These are phyloP conservation scores for Amphiura filiformis DNA, from an alignment of 35 echinoderm and acorn worm species.

Conservation along the genomic window DNA sequence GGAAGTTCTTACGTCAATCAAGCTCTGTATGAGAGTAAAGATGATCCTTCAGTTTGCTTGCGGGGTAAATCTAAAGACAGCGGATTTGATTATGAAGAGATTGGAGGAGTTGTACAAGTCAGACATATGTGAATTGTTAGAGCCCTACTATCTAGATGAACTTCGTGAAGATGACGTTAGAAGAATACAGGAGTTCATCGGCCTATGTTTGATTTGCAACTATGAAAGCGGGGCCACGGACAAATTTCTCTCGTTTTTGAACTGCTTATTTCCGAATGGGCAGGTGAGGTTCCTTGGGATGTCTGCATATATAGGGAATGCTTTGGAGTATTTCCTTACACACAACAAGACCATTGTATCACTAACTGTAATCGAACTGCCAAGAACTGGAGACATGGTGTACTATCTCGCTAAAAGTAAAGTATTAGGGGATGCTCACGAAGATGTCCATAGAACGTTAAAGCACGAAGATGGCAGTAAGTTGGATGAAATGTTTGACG, in stretches of 20 bases:
- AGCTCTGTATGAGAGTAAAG: background rate
- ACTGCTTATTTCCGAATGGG: background rate
- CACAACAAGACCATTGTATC: background rate
- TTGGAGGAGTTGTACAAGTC: background rate
- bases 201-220: background rate
- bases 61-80: background rate
- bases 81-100: background rate
- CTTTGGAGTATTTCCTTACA: background rate
- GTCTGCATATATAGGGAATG: background rate
- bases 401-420: conserved; percentile 1
- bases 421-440: background rate
- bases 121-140: background rate
- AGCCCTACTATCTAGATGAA: background rate
- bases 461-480: background rate
- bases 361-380: background rate
- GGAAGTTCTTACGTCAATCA: background rate
- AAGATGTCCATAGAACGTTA: background rate
- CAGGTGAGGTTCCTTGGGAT: background rate
- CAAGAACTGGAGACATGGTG: background rate
- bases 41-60: background rate
- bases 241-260: background rate
- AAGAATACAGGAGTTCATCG: background rate
- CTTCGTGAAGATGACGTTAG: background rate
- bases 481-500: background rate
- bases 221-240: background rate